Base-by-base conservation (phyloP, 1,140 invertebrate species). In the Drosophila prosaltans region DNA sequence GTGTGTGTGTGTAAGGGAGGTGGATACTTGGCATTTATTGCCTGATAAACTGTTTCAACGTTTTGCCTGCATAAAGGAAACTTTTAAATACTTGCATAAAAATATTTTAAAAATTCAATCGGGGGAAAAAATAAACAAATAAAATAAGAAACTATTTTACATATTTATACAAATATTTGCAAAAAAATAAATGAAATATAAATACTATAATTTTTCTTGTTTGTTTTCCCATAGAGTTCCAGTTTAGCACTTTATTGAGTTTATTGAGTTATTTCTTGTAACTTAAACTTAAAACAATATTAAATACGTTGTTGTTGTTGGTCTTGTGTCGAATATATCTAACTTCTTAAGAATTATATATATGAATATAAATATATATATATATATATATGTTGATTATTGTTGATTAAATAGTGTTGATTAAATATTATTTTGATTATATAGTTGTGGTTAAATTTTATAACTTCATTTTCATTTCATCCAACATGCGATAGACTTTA, bases 401-500 rank as follows among this genome's bases (percentile, higher is more conserved):
- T 74, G 65, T 58, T 51, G 61, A 36, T 67, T 69, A 80, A 41
- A 80, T 76, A 72, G 2, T 40, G 8, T 32, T 39, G 40, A 58
- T 41, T 41, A 41, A 21, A 57, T 73, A 73, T 65, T 65, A 28
- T 26, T 10, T 41, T 61, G 40, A 43, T 43, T 61, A 40, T 64
- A 74, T 65, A 59, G 54, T 54, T 16, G 11, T 59, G 8, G 54
- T 51, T 69, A 63, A 7, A 55, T 41, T 10, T 74, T 64, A 86
- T 28, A 86, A 63, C 30, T 70, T 88, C 57, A 79, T 59, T 63
- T 91, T 91, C 71, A 92, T 81, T 64, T 92, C 91, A 6, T 92
- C 91, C n/a, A 92, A 51, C 78, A 91, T 78, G 21, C 91, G 91
- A 69, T 86, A 92, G 40, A 92, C 88, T 51, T 90, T 91, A 10